Conservation (phyloP, 2,113 vertebrate species). For the Serilophus lunatus region DNA sequence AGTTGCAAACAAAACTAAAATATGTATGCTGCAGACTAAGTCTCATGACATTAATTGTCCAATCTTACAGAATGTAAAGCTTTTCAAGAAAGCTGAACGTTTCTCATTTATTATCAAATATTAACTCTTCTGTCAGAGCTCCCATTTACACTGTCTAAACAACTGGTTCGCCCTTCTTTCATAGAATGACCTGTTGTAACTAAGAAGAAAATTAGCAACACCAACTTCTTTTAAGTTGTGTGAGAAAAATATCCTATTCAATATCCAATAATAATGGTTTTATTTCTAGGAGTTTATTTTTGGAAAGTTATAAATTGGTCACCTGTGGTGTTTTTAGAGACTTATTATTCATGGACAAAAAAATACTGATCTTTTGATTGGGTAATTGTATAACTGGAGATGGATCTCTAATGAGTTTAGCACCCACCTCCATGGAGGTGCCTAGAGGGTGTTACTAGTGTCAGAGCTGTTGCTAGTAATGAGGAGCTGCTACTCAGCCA, state of each 20-base stretch:
- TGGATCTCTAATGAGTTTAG: neutral
- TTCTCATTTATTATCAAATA: neutral
- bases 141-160: neutral
- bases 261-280: neutral
- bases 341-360: neutral
- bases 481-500: neutral
- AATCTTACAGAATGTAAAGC: neutral
- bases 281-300: neutral
- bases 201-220: neutral
- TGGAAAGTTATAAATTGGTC: neutral
- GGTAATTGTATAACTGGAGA: neutral
- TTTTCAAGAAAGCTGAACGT: neutral
- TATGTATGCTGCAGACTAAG: neutral
- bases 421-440: rapidly evolving
- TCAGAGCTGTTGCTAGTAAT: neutral
- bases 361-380: neutral
- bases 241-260: neutral
- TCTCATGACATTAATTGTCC: neutral
- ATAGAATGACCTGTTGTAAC: neutral
- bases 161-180: neutral
- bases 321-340: neutral
- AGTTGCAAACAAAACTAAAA: neutral
- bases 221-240: neutral
- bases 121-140: neutral
- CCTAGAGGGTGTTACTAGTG: rapidly evolving